Evolutionary conservation across 30 jellyfish, hydroid and myxozoan species (phyloP).

Genomic region (Turritopsis dohrnii): DNA sequence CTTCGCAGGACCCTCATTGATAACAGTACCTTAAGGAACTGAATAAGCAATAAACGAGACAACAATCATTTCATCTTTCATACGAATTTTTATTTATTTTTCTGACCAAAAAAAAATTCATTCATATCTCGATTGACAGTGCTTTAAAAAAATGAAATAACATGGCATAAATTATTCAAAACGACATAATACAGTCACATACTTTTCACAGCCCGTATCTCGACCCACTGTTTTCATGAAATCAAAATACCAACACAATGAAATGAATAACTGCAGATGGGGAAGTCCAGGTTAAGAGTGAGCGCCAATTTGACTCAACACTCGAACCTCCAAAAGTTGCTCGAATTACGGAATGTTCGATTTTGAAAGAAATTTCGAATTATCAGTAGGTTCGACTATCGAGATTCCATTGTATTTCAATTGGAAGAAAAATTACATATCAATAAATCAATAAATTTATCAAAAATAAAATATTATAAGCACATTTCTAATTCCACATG

Average conservation of each 20-base stretch:
- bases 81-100: too few relatives aligned
- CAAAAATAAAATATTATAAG: neutral
- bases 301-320: neutral
- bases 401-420: too few relatives aligned
- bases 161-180: neutral
- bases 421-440: neutral
- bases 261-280: too few relatives aligned
- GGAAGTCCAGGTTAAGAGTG: neutral
- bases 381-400: too few relatives aligned
- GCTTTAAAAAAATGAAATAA: neutral
- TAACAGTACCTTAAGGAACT: too few relatives aligned
- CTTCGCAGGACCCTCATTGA: too few relatives aligned
- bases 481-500: neutral
- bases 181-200: neutral
- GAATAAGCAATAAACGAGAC: too few relatives aligned
- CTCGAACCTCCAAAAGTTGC: too few relatives aligned
- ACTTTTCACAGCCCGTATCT: neutral
- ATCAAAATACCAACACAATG: neutral
- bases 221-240: neutral
- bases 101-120: too few relatives aligned
- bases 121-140: neutral
- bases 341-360: too few relatives aligned
- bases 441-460: neutral
- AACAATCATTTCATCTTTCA: too few relatives aligned
- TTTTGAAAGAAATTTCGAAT: too few relatives aligned